A percentile compares a stretch with the other conserved stretches of the same genome.
phyloP scores from a whole-genome alignment of 2,797 vertebrate genomes.

The Catostomus latipinnis region DNA sequence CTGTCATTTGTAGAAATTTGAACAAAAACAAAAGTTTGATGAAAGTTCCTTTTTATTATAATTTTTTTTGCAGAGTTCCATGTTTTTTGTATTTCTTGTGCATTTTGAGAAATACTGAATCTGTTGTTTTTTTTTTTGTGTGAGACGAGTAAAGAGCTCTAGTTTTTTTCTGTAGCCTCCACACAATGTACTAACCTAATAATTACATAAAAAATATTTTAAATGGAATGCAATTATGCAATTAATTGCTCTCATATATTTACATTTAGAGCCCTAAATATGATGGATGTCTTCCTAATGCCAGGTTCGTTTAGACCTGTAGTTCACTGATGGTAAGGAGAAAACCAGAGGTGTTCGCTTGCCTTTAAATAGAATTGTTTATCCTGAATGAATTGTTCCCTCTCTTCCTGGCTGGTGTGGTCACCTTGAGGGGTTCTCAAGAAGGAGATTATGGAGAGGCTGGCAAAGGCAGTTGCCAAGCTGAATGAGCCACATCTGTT shows the following conservation, averaged over 20 bases:
- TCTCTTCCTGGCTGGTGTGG: constrained; percentile 48
- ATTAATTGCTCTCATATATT: not conserved
- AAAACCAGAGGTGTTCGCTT: constrained; percentile 18
- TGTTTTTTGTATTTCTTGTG: too few species aligned
- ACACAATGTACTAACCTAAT: too few species aligned
- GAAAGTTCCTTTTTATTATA: too few species aligned
- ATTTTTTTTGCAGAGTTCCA: too few species aligned
- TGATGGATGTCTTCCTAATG: constrained; percentile 26
- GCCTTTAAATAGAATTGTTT: constrained; percentile 54
- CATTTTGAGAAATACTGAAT: too few species aligned
- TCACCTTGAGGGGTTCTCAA: constrained; percentile 26
- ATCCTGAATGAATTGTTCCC: constrained; percentile 56
- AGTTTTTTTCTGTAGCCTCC: too few species aligned
- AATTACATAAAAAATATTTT: too few species aligned
- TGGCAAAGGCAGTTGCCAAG: constrained; percentile 55
- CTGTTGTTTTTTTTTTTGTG: too few species aligned
- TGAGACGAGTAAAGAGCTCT: too few species aligned
- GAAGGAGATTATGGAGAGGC: constrained; percentile 17
- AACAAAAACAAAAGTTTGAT: too few species aligned
- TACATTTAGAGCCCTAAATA: not conserved
- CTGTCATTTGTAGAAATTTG: too few species aligned
- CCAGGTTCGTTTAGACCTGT: constrained; percentile 22
- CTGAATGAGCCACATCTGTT: constrained; percentile 73
- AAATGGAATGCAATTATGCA: too few species aligned
- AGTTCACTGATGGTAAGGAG: constrained; percentile 18